Conservation (phyloP, 2,797 vertebrate species). For the Syndactyla subalaris region DNA sequence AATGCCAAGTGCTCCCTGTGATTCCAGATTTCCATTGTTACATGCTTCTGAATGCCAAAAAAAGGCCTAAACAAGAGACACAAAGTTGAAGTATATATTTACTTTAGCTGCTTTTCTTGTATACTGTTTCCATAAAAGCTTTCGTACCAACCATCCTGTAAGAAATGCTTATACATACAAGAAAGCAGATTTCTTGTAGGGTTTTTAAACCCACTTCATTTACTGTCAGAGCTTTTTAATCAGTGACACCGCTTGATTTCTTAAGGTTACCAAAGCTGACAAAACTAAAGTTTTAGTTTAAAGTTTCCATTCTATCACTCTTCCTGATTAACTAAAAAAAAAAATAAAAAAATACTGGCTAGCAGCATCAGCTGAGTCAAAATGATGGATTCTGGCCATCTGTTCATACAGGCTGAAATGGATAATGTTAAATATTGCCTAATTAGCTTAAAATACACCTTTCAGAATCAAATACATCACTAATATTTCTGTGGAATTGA, state of each 20-base stretch:
- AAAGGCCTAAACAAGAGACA: constrained; percentile 76
- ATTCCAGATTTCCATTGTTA: constrained; percentile 84
- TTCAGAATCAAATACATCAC: neutral
- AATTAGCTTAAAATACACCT: neutral
- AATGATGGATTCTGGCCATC: neutral
- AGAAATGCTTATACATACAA: neutral
- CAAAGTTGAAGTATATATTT: neutral
- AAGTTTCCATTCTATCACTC: neutral
- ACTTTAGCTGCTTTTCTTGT: neutral
- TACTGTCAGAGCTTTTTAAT: neutral
- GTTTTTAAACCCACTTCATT: neutral
- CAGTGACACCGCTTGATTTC: neutral
- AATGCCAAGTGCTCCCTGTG: constrained; percentile 81
- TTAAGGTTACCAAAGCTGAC: neutral
- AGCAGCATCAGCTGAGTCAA: neutral
- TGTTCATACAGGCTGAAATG: neutral
- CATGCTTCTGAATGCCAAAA: constrained; percentile 86
- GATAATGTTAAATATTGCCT: neutral
- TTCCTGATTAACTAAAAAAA: neutral
- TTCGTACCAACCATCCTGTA: neutral
- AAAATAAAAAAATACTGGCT: neutral
- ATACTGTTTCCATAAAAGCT: neutral
- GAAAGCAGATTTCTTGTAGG: neutral
- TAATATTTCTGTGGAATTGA: neutral
- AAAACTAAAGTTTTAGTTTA: neutral